phyloP scores from a whole-genome alignment of 2,888 invertebrate species.

The Tridacna gigas region DNA sequence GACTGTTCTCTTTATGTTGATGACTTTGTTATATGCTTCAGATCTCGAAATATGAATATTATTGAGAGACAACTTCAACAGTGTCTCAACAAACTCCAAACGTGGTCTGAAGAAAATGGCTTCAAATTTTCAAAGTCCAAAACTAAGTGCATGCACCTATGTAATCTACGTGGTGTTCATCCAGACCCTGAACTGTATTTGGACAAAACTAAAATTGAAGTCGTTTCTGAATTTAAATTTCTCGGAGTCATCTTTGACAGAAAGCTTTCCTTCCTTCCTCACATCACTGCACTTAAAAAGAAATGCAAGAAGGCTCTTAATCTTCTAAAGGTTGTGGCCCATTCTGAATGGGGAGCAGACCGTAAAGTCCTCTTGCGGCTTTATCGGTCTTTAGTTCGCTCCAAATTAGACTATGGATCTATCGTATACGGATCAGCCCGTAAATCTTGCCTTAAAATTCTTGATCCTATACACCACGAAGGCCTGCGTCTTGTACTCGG shows the following conservation, averaged over 20 bases:
- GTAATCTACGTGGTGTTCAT: slow-evolving; percentile 27
- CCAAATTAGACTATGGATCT: slow-evolving; percentile 53
- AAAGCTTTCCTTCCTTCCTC: slow-evolving; percentile 49
- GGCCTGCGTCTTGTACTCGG: slow-evolving; percentile 41
- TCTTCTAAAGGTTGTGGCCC: slow-evolving; percentile 42
- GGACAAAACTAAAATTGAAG: slow-evolving; percentile 23
- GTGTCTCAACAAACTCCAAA: not conserved
- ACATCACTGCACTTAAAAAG: slow-evolving; percentile 32
- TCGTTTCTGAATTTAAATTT: slow-evolving; percentile 46
- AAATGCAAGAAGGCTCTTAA: slow-evolving; percentile 53
- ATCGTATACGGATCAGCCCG: slow-evolving; percentile 52
- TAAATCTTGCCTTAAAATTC: slow-evolving; percentile 37
- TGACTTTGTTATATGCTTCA: not conserved
- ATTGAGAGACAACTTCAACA: slow-evolving; percentile 7
- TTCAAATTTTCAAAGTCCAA: slow-evolving; percentile 51
- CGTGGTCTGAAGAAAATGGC: slow-evolving; percentile 34
- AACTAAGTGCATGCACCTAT: slow-evolving; percentile 52
- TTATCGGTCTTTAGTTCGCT: slow-evolving; percentile 39
- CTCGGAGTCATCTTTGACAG: slow-evolving; percentile 54
- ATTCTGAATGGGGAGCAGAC: slow-evolving; percentile 49
- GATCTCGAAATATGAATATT: slow-evolving; percentile 3
- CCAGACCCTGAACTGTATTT: slow-evolving; percentile 36
- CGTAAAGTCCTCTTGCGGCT: slow-evolving; percentile 24
- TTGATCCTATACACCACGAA: slow-evolving; percentile 58
- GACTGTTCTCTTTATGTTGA: not conserved